Base-by-base conservation (phyloP, 2,888 invertebrate species). In the Saturnia japonica region DNA sequence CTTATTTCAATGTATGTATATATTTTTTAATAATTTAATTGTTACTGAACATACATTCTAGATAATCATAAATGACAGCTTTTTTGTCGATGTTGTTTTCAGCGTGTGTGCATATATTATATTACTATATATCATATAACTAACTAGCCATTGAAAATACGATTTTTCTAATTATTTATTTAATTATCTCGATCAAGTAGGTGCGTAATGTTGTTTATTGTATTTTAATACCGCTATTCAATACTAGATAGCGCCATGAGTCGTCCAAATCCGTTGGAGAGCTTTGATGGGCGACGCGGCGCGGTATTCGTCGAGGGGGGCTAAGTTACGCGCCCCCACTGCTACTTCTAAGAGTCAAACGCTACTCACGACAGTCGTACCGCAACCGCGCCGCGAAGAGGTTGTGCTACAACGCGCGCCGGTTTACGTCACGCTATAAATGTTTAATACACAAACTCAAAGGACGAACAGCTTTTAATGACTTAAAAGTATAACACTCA, bases 351-450 rank as follows among this genome's bases (percentile, higher is more conserved):
- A 85, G 85, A 89, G 87, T 82, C 84, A 85, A 89, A 84, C 90
- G 85, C 85, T 86, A 82, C 80, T 85, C 85, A 86, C 85, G 89
- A 83, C 91, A 93, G 94, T 91, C 90, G 86, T 88, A 91, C 88
- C 88, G 90, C 82, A 88, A 88, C 85, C 90, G 90, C 84, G 88
- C 85, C 84, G 88, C 86, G 86, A 84, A 80, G 77, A 84, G 86
- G 85, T 85, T 86, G 91, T 83, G 94, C 85, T 76, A 81, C 80
- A 80, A 54, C 76, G 76, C 85, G 84, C 86, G 87, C 82, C 83
- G 82, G 81, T 82, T 86, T 83, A 85, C 82, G 83, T 88, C 88
- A 87, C 93, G 93, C 88, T 89, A 85, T 90, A 86, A 89, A 91
- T 89, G 90, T 88, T 64, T 86, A 90, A 91, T 86, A 90, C 86